Conservation (phyloP, 2,797 vertebrate species). For the Podargus strigoides region DNA sequence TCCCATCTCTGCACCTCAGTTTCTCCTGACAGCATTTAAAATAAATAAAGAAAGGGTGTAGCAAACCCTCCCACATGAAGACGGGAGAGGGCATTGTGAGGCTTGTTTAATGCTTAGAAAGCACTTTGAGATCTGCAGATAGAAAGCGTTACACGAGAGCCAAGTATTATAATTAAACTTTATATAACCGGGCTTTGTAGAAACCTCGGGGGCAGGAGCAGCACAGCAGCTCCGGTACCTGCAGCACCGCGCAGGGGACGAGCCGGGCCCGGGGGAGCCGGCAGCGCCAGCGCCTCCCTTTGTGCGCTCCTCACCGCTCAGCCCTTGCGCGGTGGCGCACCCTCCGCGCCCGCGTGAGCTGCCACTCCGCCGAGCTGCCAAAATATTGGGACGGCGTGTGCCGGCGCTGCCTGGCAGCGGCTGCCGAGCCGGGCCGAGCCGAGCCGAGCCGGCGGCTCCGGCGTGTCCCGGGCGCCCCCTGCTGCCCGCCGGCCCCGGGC, state of each 20-base stretch:
- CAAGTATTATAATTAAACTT: conserved; percentile 60
- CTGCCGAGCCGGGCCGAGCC: neutral
- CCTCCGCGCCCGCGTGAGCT: conserved; percentile 57
- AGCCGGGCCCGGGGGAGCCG: neutral
- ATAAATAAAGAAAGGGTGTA: conserved; percentile 47
- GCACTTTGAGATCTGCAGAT: conserved; percentile 55
- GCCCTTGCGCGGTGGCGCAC: conserved; percentile 40
- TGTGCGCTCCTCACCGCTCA: neutral
- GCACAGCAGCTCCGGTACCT: neutral
- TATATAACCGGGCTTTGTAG: conserved; percentile 43
- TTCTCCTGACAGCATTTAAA: conserved; percentile 31
- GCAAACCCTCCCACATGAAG: conserved; percentile 41
- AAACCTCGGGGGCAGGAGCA: neutral
- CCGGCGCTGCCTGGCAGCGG: conserved; percentile 65
- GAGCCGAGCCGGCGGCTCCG: conserved; percentile 70
- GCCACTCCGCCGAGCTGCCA: conserved; percentile 69
- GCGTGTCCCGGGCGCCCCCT: conserved; percentile 94
- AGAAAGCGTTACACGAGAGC: conserved; percentile 29
- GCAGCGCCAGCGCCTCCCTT: too few relatives aligned
- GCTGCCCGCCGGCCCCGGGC: conserved; percentile 66
- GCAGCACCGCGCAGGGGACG: neutral
- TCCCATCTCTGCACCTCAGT: conserved; percentile 7
- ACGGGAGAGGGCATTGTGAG: conserved; percentile 43
- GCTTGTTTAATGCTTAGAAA: conserved; percentile 60
- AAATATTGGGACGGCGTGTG: conserved; percentile 71